Base-by-base conservation (phyloP, 2,888 invertebrate species). In the Pachycephus smyrnensis region DNA sequence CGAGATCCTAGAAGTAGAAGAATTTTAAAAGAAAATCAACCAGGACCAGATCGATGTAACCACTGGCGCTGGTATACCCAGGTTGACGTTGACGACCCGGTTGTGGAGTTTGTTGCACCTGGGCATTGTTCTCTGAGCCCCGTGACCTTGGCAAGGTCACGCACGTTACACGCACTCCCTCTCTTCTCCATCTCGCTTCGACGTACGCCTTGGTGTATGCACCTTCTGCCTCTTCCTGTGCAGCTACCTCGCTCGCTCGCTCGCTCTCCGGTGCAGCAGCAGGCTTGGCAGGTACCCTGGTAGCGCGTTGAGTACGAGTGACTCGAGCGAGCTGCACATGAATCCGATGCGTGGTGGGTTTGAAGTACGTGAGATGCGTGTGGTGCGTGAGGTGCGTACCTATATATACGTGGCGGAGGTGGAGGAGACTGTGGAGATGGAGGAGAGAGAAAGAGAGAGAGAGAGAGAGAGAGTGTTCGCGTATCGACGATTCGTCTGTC, bases 71-170 rank as follows among this genome's bases (percentile, higher is more conserved):
- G 32, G 4, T 40, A 40, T 40, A 40, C 40, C 40, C 40, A 40
- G 40, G 40, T 40, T 12, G 40, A 40, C 40, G 40, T 40, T 40
- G 40, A 40, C 15, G 40, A 40, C 40, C 40, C 40, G 40, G 15
- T 40, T 40, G 40, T 80, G 82, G 84, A 84, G 85, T 86, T 87
- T 86, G 82, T 87, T 86, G 85, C 86, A 86, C 87, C 86, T 88
- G 85, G 85, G 83, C 87, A 89, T 90, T 90, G 88, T 90, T 89
- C 87, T 85, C 84, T 77, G 80, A 82, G 78, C 80, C 78, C 82
- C 82, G 84, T 88, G 87, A 88, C 89, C 89, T 90, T 89, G 89
- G 76, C 87, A 90, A 90, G 89, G 89, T 90, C 86, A 89, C 82
- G 85, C 40, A 40, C 85, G 83, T 85, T 85, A 83, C 84, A 86